These are phyloP conservation scores for Trichopoda pennipes DNA, from an alignment of 2,888 invertebrate species.

Conservation along the genomic window DNA sequence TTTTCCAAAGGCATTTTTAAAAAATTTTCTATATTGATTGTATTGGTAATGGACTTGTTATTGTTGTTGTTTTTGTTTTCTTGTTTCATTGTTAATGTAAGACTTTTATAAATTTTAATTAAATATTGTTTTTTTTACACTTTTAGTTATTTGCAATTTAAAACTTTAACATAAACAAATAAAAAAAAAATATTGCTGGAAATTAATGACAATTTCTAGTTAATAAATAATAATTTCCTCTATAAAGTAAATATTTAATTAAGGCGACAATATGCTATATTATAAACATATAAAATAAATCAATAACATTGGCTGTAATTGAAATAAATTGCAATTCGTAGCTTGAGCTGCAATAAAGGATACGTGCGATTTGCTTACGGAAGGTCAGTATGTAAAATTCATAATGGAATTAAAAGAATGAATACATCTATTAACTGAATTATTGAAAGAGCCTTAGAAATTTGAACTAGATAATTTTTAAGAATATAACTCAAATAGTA, in stretches of 20 bases:
- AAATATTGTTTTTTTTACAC: conserved; percentile 39
- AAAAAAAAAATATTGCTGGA: background rate
- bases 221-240: conserved; percentile 28
- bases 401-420: no score
- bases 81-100: conserved; percentile 10
- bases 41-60: background rate
- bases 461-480: no score
- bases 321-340: no score
- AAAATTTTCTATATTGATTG: conserved; percentile 23
- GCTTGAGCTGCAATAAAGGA: background rate
- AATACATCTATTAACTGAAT: no score
- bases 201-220: conserved; percentile 55
- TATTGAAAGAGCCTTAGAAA: no score
- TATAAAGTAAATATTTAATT: conserved; percentile 15
- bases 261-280: background rate
- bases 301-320: no score
- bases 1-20: conserved; percentile 10
- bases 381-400: no score
- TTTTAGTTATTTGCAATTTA: conserved; percentile 45
- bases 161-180: conserved; percentile 36
- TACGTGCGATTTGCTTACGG: background rate
- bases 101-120: conserved; percentile 65
- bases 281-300: background rate
- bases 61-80: background rate
- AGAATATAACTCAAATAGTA: no score